Evolutionary conservation across 2,888 invertebrate genomes (phyloP), one percentile per base, ranked within the genome.

Genomic region (Caenorhabditis doughertyi): DNA sequence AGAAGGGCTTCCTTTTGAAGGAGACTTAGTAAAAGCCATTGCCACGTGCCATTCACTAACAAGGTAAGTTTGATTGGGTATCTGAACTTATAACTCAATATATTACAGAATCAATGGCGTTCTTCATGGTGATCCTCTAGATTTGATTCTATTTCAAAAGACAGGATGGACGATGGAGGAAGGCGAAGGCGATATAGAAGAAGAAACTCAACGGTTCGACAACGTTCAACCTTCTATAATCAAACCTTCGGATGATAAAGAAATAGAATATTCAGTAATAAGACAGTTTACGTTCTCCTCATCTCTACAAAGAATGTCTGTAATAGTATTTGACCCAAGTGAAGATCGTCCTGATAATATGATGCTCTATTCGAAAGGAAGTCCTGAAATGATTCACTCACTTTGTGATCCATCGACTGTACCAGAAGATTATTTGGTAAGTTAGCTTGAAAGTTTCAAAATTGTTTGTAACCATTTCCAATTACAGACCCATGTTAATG

Each of bases 41-140:
- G 91, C 91, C 32, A 87, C 89, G 53, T 91, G 91, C 71, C 91
- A 91, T 70, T 87, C 87, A 2, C 70, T 89, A 18, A 88, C 88
- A 0, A 72, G 86, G 88, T 88, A 47, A n/a, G 18, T 51, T n/a
- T n/a, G 5, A 18, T 21, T 25, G 35, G 27, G 18, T 44, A n/a
- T 2, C 3, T 3, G 23, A 3, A 18, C n/a, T 5, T 5, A 13
- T 23, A 35, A 21, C 27, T 44, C 11, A 13, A 13, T 21, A 0
- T 21, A 1, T 25, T 29, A 18, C 71, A 94, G 96, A 79, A 95
- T 99, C 86, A 95, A 97, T 85, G 95, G 95, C 0, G 94, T 95
- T 89, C 93, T 91, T 82, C 87, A 86, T 77, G 84, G 90, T 72
- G 87, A 91, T 87, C 81, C 89, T 67, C 79, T 92, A 83, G 92